A percentile compares a stretch with the other conserved stretches of the same genome.
Conservation (phyloP, 2,113 vertebrate genomes). For the Pseudolaguvia tuberculata region DNA sequence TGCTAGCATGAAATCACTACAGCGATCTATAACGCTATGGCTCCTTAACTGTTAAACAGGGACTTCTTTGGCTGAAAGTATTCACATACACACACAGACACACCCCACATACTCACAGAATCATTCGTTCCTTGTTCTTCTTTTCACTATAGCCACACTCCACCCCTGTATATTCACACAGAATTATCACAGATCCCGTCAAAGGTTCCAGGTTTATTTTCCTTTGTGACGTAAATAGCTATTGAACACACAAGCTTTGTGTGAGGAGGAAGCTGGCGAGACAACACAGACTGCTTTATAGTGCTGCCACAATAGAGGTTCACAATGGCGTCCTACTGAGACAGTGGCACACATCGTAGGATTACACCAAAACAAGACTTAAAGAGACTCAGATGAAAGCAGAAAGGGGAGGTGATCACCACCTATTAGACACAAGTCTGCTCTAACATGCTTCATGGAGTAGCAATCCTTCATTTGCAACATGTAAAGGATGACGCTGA, state of each 20-base stretch:
- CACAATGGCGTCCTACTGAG: slow-evolving; percentile 70
- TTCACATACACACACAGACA: slow-evolving; percentile 31
- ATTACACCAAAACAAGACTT: slow-evolving; percentile 65
- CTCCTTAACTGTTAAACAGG: slow-evolving; percentile 51
- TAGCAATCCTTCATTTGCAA: slow-evolving; percentile 32
- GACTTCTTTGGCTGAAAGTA: slow-evolving; percentile 54
- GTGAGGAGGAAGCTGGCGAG: slow-evolving; percentile 74
- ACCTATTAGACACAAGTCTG: slow-evolving; percentile 36
- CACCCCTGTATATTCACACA: slow-evolving; percentile 41
- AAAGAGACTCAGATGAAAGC: slow-evolving; percentile 61
- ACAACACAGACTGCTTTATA: slow-evolving; percentile 73
- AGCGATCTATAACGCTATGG: slow-evolving; percentile 56
- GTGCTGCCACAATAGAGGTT: slow-evolving; percentile 66
- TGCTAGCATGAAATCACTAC: slow-evolving; percentile 60
- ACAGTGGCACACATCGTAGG: slow-evolving; percentile 59
- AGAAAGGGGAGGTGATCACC: slow-evolving; percentile 45
- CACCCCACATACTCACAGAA: slow-evolving; percentile 18
- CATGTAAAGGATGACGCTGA: slow-evolving; percentile 10
- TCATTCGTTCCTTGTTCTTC: slow-evolving; percentile 33
- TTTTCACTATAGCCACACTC: slow-evolving; percentile 37
- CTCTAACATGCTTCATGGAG: slow-evolving; percentile 11
- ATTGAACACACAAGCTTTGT: slow-evolving; percentile 62
- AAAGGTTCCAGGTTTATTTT: slow-evolving; percentile 60
- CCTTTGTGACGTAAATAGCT: slow-evolving; percentile 59
- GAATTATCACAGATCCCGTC: slow-evolving; percentile 50